Conservation (phyloP, 2,113 vertebrate genomes). For the Motacilla alba region DNA sequence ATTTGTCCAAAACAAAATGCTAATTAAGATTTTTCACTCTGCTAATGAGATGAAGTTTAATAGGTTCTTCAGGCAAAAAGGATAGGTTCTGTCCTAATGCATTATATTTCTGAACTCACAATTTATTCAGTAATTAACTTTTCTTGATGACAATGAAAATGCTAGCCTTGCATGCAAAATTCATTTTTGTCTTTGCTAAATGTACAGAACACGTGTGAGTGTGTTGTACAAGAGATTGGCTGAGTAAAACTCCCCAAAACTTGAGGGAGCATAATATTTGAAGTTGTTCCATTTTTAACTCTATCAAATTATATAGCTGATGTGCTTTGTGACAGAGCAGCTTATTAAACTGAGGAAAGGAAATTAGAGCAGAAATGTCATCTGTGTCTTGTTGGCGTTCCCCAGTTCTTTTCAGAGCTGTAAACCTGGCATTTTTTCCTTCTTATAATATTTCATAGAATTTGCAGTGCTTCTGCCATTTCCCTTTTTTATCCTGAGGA, state of each 20-base stretch:
- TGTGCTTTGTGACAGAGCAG: not conserved
- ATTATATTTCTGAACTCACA: constrained; percentile 32
- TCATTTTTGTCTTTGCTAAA: constrained; percentile 5
- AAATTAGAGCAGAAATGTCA: not conserved
- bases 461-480: not conserved
- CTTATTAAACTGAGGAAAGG: not conserved
- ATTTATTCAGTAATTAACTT: constrained; percentile 71
- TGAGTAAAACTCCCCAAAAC: not conserved
- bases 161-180: constrained; percentile 32
- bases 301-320: not conserved
- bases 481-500: not conserved
- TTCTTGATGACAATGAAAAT: constrained; percentile 38
- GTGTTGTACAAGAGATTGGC: not conserved
- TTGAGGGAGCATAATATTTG: not conserved
- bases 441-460: not conserved
- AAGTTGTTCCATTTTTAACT: not conserved
- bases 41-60: constrained; percentile 61
- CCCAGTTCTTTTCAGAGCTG: not conserved
- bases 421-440: not conserved
- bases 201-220: not conserved
- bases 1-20: constrained; percentile 48
- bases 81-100: constrained; percentile 53
- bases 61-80: constrained; percentile 72
- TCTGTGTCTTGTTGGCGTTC: not conserved
- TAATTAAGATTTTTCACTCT: constrained; percentile 64